These are phyloP conservation scores for Philaethria dido DNA, from an alignment of 2,888 invertebrate genomes.

Conservation along the genomic window DNA sequence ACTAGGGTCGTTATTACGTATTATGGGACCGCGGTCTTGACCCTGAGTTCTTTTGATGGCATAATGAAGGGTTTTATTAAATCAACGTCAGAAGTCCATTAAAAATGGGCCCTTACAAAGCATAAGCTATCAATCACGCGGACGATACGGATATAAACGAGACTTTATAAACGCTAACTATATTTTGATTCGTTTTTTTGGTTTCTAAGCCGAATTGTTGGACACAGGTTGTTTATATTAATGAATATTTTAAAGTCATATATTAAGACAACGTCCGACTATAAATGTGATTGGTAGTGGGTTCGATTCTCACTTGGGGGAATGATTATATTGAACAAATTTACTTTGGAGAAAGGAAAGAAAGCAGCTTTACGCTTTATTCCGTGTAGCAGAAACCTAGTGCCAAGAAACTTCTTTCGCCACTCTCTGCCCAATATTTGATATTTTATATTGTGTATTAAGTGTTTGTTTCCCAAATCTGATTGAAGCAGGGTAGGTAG, in stretches of 20 bases:
- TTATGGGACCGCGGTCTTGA: constrained; percentile 48
- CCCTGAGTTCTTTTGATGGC: constrained; percentile 61
- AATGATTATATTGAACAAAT: too few relatives aligned
- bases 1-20: constrained; percentile 51
- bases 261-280: too few relatives aligned
- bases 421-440: too few relatives aligned
- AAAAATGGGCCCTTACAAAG: constrained; percentile 64
- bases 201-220: constrained; percentile 17
- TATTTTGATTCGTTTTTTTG: constrained; percentile 44
- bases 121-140: constrained; percentile 71
- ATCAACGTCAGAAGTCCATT: constrained; percentile 82
- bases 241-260: not conserved
- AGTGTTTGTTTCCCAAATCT: too few relatives aligned
- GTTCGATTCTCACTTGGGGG: too few relatives aligned
- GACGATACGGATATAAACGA: constrained; percentile 61
- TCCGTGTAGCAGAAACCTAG: too few relatives aligned
- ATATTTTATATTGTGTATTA: too few relatives aligned
- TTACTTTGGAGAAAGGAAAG: too few relatives aligned
- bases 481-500: too few relatives aligned
- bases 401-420: too few relatives aligned
- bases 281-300: too few relatives aligned
- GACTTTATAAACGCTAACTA: constrained; percentile 48
- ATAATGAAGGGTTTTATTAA: constrained; percentile 83
- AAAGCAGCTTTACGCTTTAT: too few relatives aligned
- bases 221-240: constrained; percentile 18